Base-by-base conservation (phyloP, 2,113 vertebrate genomes). In the Cryptotis parvus region DNA sequence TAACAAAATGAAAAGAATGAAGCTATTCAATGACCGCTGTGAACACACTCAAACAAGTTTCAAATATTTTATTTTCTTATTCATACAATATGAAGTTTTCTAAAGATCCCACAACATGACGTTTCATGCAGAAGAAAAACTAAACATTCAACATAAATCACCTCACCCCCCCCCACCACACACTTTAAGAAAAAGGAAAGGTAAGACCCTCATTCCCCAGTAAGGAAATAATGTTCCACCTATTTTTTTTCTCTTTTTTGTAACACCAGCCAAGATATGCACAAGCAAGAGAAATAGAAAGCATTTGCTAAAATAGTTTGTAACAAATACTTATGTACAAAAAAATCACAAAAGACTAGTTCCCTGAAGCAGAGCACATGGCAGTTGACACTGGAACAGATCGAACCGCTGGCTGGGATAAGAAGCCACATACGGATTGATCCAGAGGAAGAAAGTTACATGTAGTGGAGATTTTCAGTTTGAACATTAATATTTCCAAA, bases 261-360 rank as follows among this genome's bases (percentile, higher is more conserved):
- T 97, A 98, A 99, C 97, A 98, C 98, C 98, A 98, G 98, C 98
- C 98, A 97, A 98, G 97, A 98, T 98, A 98, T 98, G 98, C 98
- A 98, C 98, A 98, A 99, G 98, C 98, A 98, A 98, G 98, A 98
- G 98, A 98, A 98, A 98, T 96, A 97, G 96, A 99, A 98, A 99
- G 98, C 98, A 97, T 98, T 97, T 98, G 98, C 98, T 98, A 98
- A 98, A 98, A 98, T 98, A 98, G 98, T 58, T 89, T 97, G 97
- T 98, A 99, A 99, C 99, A 99, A 99, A 99, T 98, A 99, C 98
- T 98, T 99, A 98, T 99, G 98, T 99, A 99, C 98, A 99, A 99
- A 99, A 99, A 98, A 98, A 98, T 98, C 98, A 98, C 98, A 98
- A 98, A 98, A 98, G 97, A 97, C 97, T 96, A 96, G 97, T 98